Conservation (phyloP, 2,888 invertebrate genomes). For the Erebia aethiops region DNA sequence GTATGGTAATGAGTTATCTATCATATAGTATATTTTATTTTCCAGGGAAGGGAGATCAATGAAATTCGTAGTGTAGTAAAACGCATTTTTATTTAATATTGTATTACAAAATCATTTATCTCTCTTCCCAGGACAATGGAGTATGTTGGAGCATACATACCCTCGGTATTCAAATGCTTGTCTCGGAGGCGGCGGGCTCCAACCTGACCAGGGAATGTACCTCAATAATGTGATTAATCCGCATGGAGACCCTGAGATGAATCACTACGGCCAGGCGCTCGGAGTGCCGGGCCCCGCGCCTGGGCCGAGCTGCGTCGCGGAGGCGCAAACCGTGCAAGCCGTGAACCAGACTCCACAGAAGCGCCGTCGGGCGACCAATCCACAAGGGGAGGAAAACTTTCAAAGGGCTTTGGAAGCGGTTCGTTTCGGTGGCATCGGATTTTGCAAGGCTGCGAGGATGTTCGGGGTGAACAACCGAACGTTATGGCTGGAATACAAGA, state of each 20-base stretch:
- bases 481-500: slow-evolving; percentile 92
- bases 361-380: slow-evolving; percentile 88
- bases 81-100: slow-evolving; percentile 50
- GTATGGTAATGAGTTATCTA: background rate
- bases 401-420: slow-evolving; percentile 91
- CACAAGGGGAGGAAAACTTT: slow-evolving; percentile 92
- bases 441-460: slow-evolving; percentile 92
- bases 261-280: slow-evolving; percentile 66
- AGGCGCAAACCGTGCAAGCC: slow-evolving; percentile 57
- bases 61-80: slow-evolving; percentile 51
- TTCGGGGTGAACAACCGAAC: slow-evolving; percentile 94
- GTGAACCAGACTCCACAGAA: slow-evolving; percentile 72
- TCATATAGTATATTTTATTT: slow-evolving; percentile 51
- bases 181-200: slow-evolving; percentile 82
- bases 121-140: slow-evolving; percentile 92
- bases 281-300: slow-evolving; percentile 70
- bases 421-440: slow-evolving; percentile 91
- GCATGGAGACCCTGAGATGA: slow-evolving; percentile 62
- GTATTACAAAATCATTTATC: slow-evolving; percentile 79
- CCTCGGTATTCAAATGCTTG: slow-evolving; percentile 88
- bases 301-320: slow-evolving; percentile 64
- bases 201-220: slow-evolving; percentile 83
- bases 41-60: slow-evolving; percentile 83
- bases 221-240: slow-evolving; percentile 79
- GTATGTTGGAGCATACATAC: slow-evolving; percentile 91